Percentiles rank a stretch among this genome's conserved stretches.
These are phyloP conservation scores for Ceratotherium simum DNA, from an alignment of 2,113 vertebrate genomes.

Conservation along the genomic window DNA sequence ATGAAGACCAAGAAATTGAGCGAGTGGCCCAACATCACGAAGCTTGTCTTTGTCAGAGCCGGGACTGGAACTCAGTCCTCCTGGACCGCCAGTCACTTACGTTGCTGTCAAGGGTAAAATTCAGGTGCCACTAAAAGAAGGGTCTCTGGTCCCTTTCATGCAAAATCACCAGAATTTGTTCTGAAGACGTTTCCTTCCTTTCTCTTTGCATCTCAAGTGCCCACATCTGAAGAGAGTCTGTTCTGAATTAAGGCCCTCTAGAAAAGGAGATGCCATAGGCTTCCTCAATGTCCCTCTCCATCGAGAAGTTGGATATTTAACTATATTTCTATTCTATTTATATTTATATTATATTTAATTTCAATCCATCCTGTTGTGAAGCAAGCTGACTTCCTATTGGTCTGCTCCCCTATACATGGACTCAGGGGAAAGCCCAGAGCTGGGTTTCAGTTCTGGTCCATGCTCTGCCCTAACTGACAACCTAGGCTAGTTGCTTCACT, in stretches of 20 bases:
- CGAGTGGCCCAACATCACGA: fast-evolving
- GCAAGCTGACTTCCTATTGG: background rate
- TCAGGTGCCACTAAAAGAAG: background rate
- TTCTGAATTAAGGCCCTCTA: background rate
- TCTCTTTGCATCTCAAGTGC: background rate
- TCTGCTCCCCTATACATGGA: background rate
- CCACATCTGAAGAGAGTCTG: background rate
- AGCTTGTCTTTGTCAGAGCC: background rate
- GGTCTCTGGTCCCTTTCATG: background rate
- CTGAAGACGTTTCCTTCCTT: background rate
- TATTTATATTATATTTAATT: background rate
- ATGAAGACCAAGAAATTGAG: background rate
- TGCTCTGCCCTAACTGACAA: background rate
- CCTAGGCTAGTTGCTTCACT: background rate
- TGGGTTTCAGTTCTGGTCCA: background rate
- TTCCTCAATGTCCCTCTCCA: background rate
- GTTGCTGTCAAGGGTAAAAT: background rate
- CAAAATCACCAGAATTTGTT: background rate
- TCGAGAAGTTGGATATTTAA: background rate
- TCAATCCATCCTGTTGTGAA: background rate
- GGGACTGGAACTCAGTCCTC: background rate
- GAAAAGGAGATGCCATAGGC: background rate
- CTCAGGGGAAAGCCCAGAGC: background rate
- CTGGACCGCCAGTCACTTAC: background rate
- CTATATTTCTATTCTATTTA: no score